These are phyloP conservation scores for Holothuria leucospilota DNA, from an alignment of 53 echinoderm and acorn worm genomes.

Conservation along the genomic window DNA sequence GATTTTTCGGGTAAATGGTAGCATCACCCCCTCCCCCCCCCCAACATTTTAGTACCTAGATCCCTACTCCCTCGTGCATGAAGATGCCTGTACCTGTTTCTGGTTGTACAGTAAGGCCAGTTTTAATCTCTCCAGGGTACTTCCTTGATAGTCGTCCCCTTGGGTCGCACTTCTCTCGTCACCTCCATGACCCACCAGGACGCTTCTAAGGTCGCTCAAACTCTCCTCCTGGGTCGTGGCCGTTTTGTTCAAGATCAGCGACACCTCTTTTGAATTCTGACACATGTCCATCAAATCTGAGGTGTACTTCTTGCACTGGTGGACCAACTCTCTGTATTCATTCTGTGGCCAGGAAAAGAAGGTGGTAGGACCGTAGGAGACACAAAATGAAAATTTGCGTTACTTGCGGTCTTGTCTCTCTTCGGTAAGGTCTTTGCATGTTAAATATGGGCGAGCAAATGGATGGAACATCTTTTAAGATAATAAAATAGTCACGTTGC, in stretches of 20 bases:
- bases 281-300: conserved; percentile 99
- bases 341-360: conserved; percentile 54
- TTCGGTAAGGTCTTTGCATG: too few relatives aligned
- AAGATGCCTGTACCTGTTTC: conserved; percentile 60
- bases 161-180: conserved; percentile 22
- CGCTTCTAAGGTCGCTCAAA: background rate
- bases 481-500: too few relatives aligned
- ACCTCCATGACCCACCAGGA: background rate
- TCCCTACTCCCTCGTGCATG: too few relatives aligned
- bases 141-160: conserved; percentile 42
- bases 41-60: too few relatives aligned
- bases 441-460: too few relatives aligned
- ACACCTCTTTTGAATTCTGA: conserved; percentile 91
- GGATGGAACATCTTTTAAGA: too few relatives aligned
- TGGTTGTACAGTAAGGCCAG: conserved; percentile 89
- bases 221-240: conserved; percentile 45
- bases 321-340: conserved; percentile 80
- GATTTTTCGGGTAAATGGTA: too few relatives aligned
- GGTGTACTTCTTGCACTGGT: conserved; percentile 91
- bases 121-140: conserved; percentile 72
- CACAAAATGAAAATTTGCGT: too few relatives aligned
- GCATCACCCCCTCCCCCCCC: too few relatives aligned
- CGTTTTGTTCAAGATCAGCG: conserved; percentile 81
- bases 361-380: background rate
- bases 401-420: too few relatives aligned